Evolutionary conservation across 2,888 invertebrate species (phyloP).

Genomic region (Catonia carolina): DNA sequence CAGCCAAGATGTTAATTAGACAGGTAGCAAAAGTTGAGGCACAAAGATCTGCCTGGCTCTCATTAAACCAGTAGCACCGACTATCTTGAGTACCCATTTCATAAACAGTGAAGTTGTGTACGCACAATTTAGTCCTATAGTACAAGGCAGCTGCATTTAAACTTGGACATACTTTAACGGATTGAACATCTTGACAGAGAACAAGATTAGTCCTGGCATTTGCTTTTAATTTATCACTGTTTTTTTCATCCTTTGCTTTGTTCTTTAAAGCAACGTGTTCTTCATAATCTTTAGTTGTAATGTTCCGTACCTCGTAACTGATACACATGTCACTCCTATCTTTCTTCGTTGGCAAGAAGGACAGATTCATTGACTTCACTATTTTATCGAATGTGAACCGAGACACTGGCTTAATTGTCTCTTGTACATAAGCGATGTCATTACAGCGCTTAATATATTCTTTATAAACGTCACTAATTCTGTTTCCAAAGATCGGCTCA

Average conservation of each 20-base stretch:
- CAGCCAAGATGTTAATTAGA: slow-evolving; percentile 27
- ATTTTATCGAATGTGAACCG: not conserved
- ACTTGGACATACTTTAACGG: slow-evolving; percentile 28
- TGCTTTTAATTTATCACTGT: slow-evolving; percentile 10
- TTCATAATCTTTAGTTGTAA: slow-evolving; percentile 21
- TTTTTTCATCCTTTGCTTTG: slow-evolving; percentile 26
- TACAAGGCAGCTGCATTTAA: slow-evolving; percentile 17
- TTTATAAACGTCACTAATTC: not conserved
- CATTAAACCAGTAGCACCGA: slow-evolving; percentile 13
- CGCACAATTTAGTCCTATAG: slow-evolving; percentile 10
- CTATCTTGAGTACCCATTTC: not conserved
- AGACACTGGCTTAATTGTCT: not conserved
- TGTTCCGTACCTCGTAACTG: slow-evolving; percentile 11
- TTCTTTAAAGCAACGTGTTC: slow-evolving; percentile 23
- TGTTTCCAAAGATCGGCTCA: not conserved
- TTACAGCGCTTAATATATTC: not conserved
- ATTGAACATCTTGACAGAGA: slow-evolving; percentile 9
- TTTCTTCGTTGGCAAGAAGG: no score
- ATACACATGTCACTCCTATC: slow-evolving; percentile 24
- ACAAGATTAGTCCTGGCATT: not conserved
- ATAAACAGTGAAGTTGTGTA: slow-evolving; percentile 11
- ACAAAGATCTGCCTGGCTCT: slow-evolving; percentile 21
- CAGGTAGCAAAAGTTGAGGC: slow-evolving; percentile 30
- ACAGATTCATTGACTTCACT: no score
- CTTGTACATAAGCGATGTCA: not conserved